These are phyloP conservation scores for Halictus ligatus DNA, from an alignment of 2,888 invertebrate species.

Conservation along the genomic window DNA sequence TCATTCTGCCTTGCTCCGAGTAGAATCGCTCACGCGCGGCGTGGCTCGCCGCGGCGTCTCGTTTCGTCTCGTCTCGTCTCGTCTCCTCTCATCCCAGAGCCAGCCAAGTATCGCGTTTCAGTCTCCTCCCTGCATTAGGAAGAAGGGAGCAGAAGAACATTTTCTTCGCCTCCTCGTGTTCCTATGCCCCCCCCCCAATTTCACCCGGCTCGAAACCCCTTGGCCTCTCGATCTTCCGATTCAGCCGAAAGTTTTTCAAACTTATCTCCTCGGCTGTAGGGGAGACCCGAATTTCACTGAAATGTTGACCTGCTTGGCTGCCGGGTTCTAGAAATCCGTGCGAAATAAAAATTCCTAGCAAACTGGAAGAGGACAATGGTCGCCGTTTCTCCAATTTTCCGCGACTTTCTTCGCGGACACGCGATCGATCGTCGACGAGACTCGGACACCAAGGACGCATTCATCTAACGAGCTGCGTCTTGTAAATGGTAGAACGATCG, in stretches of 20 bases:
- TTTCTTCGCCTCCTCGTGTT: conserved; percentile 19
- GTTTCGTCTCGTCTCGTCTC: neutral
- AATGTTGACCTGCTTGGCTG: neutral
- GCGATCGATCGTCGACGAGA: neutral
- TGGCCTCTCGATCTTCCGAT: neutral
- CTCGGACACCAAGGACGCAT: neutral
- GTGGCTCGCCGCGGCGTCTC: neutral
- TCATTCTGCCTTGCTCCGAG: conserved; percentile 53
- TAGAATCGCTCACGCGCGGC: conserved; percentile 45
- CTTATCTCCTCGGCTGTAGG: no score
- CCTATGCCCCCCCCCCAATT: neutral
- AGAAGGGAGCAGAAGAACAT: conserved; percentile 27
- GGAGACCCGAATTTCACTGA: no score
- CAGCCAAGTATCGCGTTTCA: conserved; percentile 77
- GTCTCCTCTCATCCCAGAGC: conserved; percentile 36
- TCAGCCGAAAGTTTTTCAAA: neutral
- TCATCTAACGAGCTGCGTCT: neutral
- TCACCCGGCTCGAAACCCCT: neutral
- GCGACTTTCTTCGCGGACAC: neutral
- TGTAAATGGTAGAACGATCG: neutral
- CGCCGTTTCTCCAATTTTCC: neutral
- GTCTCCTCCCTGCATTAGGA: conserved; percentile 59
- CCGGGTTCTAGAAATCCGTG: neutral
- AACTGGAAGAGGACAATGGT: neutral
- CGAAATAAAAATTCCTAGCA: neutral